phyloP scores from a whole-genome alignment of 2,888 invertebrate species.

The Andrena camellia region DNA sequence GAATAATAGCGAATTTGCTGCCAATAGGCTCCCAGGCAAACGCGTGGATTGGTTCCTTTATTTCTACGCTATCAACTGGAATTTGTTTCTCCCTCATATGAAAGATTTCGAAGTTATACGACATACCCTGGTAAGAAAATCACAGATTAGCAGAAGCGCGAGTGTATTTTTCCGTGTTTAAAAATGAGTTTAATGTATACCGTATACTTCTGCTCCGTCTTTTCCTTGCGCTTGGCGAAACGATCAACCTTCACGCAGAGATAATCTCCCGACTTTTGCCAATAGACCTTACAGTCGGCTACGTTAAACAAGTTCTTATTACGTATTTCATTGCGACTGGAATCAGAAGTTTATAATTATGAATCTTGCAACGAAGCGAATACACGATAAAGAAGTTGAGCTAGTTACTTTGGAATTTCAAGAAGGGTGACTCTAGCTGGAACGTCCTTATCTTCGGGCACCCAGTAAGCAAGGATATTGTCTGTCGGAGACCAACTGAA shows the following conservation, averaged over 20 bases:
- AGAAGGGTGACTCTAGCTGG: conserved; percentile 97
- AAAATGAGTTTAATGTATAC: conserved; percentile 82
- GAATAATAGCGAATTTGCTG: conserved; percentile 97
- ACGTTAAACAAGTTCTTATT: conserved; percentile 99
- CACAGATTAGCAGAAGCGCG: conserved; percentile 8
- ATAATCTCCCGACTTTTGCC: conserved; percentile 99
- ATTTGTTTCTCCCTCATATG: conserved; percentile 99
- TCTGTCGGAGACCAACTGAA: conserved; percentile 99
- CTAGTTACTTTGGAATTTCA: conserved; percentile 92
- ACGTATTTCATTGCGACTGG: conserved; percentile 92
- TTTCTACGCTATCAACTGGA: conserved; percentile 98
- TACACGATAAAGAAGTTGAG: neutral
- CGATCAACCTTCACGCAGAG: conserved; percentile 98
- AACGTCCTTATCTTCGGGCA: conserved; percentile 98
- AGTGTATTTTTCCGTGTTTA: neutral
- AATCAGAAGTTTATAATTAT: conserved; percentile 40
- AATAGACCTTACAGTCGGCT: conserved; percentile 98
- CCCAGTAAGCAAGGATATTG: conserved; percentile 98
- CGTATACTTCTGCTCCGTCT: conserved; percentile 96
- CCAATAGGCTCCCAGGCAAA: conserved; percentile 99
- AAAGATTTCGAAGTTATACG: conserved; percentile 99
- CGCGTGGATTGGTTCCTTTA: conserved; percentile 96
- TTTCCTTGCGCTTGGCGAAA: conserved; percentile 96
- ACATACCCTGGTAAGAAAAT: conserved; percentile 89
- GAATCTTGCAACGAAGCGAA: neutral